Evolutionary conservation across 2,797 vertebrate genomes (phyloP).

Genomic region (Florisuga fusca): DNA sequence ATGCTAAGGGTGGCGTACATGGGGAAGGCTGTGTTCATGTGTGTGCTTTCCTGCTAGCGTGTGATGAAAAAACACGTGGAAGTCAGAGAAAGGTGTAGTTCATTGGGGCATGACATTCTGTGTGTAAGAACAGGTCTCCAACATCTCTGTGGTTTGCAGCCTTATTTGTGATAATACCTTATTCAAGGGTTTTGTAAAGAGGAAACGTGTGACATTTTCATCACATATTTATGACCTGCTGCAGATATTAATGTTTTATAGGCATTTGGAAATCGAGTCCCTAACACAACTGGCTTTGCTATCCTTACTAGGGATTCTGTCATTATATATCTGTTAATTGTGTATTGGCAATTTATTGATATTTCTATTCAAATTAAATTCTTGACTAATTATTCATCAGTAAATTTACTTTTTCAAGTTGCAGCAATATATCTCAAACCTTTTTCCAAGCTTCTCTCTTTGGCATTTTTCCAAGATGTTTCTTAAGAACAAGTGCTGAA

Average conservation of each 20-base stretch:
- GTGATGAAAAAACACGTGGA: background rate
- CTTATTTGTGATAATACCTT: constrained; percentile 41
- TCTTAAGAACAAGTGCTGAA: constrained; percentile 77
- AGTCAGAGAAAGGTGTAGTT: background rate
- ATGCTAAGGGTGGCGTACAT: background rate
- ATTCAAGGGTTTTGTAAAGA: constrained; percentile 57
- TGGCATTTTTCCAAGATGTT: constrained; percentile 82
- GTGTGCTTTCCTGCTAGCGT: background rate
- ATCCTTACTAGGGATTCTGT: constrained; percentile 54
- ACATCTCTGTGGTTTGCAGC: background rate
- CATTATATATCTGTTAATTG: constrained; percentile 50
- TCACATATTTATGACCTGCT: constrained; percentile 69
- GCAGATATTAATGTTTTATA: constrained; percentile 65
- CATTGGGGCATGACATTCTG: background rate
- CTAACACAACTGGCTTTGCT: constrained; percentile 30
- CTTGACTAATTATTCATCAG: constrained; percentile 80
- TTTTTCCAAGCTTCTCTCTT: constrained; percentile 77
- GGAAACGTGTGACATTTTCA: constrained; percentile 44
- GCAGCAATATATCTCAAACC: constrained; percentile 78
- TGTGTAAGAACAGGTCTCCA: background rate
- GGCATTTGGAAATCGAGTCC: constrained; percentile 64
- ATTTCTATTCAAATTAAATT: constrained; percentile 77
- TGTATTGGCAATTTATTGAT: constrained; percentile 78
- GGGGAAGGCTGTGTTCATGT: background rate
- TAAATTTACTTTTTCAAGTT: constrained; percentile 79